Base-by-base conservation (phyloP, 1,140 invertebrate genomes). In the Drosophila prosaltans region DNA sequence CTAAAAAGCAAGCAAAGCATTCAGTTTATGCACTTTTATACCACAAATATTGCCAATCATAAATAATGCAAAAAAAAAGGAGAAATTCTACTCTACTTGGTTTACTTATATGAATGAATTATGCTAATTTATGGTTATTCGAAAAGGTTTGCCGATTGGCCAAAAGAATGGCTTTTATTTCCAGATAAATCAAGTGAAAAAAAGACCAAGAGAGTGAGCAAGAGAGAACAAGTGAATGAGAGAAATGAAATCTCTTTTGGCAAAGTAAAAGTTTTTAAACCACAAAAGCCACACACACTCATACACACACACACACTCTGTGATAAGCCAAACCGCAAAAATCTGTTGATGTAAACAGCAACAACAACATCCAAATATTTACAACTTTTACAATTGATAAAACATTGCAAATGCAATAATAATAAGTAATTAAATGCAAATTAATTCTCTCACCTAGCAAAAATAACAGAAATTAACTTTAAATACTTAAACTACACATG, bases 361-460 rank as follows among this genome's bases (percentile, higher is more conserved):
- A 54, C 59, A 61, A 39, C n/a, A n/a, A n/a, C n/a, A n/a, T n/a
- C n/a, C n/a, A 66, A 69, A 67, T 54, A 70, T 68, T 26, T 51
- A 65, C 45, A 63, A 55, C 45, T 39, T 57, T 63, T 59, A 55
- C 66, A 65, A 63, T 55, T 77, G 51, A 78, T 64, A 80, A 79
- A 65, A 69, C 45, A 51, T 66, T 66, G 71, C 60, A 69, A 69
- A 59, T 74, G 69, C 58, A 80, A 51, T 65, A 77, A 59, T 64
- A 62, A 66, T 83, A 69, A 85, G 85, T 81, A 78, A 82, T 77
- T 77, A 65, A 80, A 86, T 74, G 65, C 68, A 80, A 71, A 80
- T 86, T 80, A 71, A 77, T 86, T 82, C 72, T 73, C 67, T 36
- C 83, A 82, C 83, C 76, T 80, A 58, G 11, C 32, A 39, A 59